Evolutionary conservation across 2,888 invertebrate species (phyloP).

Genomic region (Spisula solida): DNA sequence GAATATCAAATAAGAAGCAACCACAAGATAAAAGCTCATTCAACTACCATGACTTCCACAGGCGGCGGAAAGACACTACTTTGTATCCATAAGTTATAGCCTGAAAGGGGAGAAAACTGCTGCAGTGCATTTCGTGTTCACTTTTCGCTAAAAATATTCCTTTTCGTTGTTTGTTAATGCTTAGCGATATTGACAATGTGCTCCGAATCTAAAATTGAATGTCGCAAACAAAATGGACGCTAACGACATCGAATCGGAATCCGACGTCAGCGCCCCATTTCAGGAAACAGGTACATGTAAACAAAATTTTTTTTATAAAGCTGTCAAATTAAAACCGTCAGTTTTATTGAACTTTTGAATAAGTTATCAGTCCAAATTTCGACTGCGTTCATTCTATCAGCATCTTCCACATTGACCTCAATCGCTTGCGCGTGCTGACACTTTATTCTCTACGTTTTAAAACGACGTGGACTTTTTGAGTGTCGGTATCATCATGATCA

Average conservation of each 20-base stretch:
- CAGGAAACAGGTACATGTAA: constrained; percentile 55
- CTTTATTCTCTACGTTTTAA: neutral
- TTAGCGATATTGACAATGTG: neutral
- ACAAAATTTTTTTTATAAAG: neutral
- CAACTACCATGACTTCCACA: too few relatives aligned
- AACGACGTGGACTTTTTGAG: neutral
- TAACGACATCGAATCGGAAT: constrained; percentile 80
- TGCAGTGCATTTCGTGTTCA: neutral
- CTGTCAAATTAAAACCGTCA: neutral
- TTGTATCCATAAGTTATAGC: too few relatives aligned
- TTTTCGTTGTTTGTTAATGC: neutral
- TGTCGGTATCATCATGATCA: neutral
- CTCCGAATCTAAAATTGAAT: constrained; percentile 58
- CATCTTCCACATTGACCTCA: neutral
- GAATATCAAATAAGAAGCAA: too few relatives aligned
- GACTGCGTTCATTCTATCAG: neutral
- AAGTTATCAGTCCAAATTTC: neutral
- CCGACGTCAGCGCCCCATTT: constrained; percentile 71
- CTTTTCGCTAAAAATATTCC: neutral
- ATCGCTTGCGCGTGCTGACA: neutral
- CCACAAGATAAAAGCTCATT: too few relatives aligned
- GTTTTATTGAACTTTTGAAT: neutral
- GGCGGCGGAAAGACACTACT: too few relatives aligned
- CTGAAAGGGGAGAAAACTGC: too few relatives aligned
- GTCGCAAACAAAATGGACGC: constrained; percentile 82